Evolutionary conservation across 2,113 vertebrate genomes (phyloP).

Genomic region (Gymnocephalus cernua): DNA sequence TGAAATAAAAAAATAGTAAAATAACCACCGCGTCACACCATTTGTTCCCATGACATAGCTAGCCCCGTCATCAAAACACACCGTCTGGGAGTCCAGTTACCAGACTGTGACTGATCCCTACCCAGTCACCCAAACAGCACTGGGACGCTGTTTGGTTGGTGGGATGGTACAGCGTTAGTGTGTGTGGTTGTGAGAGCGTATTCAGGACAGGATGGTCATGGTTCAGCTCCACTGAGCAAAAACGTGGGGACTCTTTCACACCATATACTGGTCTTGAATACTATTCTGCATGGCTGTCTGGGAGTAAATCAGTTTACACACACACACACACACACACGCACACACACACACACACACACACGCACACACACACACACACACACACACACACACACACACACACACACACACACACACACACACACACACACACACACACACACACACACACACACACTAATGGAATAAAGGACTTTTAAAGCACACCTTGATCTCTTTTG

Average conservation of each 20-base stretch:
- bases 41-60: constrained; percentile 44
- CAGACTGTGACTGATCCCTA: constrained; percentile 77
- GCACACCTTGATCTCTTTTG: constrained; percentile 41
- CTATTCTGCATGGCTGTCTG: constrained; percentile 45
- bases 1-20: constrained; percentile 22
- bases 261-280: constrained; percentile 54
- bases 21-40: constrained; percentile 19
- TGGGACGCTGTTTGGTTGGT: constrained; percentile 37
- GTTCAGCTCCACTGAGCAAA: constrained; percentile 64
- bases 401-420: not conserved
- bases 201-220: constrained; percentile 46
- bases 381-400: not conserved
- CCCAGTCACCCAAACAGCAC: constrained; percentile 65
- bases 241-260: constrained; percentile 48
- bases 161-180: constrained; percentile 29
- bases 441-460: not conserved
- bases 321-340: not conserved
- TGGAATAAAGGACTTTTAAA: constrained; percentile 5
- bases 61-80: constrained; percentile 42
- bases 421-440: constrained; percentile 1
- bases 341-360: not conserved
- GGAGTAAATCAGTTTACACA: constrained; percentile 42
- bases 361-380: not conserved
- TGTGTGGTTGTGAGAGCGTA: constrained; percentile 27
- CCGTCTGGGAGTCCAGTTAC: constrained; percentile 53